phyloP scores from a whole-genome alignment of 2,888 invertebrate species.

The Bruchidius siliquastri region DNA sequence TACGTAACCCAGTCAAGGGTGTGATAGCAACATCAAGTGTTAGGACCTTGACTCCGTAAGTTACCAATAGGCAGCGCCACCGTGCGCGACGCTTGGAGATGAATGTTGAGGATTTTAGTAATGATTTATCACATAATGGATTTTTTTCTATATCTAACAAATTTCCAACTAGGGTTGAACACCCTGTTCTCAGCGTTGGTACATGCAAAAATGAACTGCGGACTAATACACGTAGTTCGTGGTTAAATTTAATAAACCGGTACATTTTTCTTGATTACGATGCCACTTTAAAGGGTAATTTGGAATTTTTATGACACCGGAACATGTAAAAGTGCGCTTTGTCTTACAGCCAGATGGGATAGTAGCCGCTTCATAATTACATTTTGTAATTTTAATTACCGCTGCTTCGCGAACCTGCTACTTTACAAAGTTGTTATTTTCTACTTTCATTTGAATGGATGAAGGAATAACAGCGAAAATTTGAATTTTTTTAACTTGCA shows the following conservation, averaged over 20 bases:
- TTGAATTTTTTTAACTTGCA: background rate
- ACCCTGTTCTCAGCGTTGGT: background rate
- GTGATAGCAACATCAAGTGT: no score
- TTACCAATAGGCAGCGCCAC: no score
- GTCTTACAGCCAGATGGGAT: background rate
- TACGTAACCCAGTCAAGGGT: no score
- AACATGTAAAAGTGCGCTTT: conserved; percentile 1
- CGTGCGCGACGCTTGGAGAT: no score
- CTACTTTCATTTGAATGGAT: background rate
- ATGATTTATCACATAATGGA: no score
- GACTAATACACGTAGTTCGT: background rate
- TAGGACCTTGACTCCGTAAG: no score
- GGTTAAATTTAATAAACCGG: conserved; percentile 13
- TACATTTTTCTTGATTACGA: conserved; percentile 13
- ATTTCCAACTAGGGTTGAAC: no score
- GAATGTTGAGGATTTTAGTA: no score
- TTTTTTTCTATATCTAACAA: no score
- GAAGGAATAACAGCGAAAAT: background rate
- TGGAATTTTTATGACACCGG: conserved; percentile 3
- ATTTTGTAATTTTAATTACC: background rate
- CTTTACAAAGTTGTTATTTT: background rate
- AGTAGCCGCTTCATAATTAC: background rate
- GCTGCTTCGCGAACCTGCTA: background rate
- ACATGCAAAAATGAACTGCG: background rate
- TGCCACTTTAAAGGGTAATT: conserved; percentile 9